Percentiles rank a stretch among this genome's conserved stretches.
Evolutionary conservation across 2,797 vertebrate genomes (phyloP).

Genomic region (Gila robusta): DNA sequence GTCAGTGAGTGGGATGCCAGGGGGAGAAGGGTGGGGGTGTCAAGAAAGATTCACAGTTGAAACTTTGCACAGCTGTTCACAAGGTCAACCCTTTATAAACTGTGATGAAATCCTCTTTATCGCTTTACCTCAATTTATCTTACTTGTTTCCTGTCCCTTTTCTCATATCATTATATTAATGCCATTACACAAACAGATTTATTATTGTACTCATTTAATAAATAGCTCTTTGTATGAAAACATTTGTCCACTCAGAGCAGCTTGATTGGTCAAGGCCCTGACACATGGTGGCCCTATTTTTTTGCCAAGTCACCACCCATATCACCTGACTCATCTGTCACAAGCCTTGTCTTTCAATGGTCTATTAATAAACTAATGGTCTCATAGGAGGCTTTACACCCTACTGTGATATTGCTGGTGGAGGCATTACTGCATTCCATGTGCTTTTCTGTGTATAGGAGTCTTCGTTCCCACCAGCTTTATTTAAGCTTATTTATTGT

Average conservation of each 20-base stretch:
- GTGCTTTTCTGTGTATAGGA: slow-evolving; percentile 7
- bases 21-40: slow-evolving; percentile 13
- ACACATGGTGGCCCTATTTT: slow-evolving; percentile 37
- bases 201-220: slow-evolving; percentile 1
- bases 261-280: neutral
- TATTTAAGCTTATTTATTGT: neutral
- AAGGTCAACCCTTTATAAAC: slow-evolving; percentile 55
- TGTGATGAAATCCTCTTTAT: slow-evolving; percentile 23
- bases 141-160: slow-evolving; percentile 6
- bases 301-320: slow-evolving; percentile 54
- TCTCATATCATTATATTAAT: neutral
- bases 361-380: slow-evolving; percentile 56
- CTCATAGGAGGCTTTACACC: slow-evolving; percentile 49
- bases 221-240: slow-evolving; percentile 3
- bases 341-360: slow-evolving; percentile 59
- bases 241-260: neutral
- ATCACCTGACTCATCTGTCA: slow-evolving; percentile 57
- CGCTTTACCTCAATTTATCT: slow-evolving; percentile 3
- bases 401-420: slow-evolving; percentile 46
- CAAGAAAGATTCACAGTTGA: slow-evolving; percentile 54
- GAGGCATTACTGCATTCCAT: slow-evolving; percentile 19
- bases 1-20: slow-evolving; percentile 43
- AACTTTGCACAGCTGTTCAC: slow-evolving; percentile 60
- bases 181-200: slow-evolving; percentile 6
- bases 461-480: neutral